phyloP scores from a whole-genome alignment of 1,140 invertebrate species.

The Phthorimaea operculella region DNA sequence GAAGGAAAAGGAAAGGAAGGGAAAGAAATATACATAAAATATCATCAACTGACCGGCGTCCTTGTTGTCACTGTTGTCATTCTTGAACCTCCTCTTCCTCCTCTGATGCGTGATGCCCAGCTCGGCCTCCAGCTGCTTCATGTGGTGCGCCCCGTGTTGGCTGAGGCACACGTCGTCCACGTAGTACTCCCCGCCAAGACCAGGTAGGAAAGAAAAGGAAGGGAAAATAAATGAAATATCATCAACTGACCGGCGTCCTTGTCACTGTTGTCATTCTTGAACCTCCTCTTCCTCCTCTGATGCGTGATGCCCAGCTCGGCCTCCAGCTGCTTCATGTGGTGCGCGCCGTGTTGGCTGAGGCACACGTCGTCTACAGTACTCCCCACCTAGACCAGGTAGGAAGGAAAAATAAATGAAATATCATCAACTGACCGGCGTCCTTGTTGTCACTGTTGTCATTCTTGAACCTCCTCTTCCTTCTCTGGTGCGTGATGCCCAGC shows the following conservation, averaged over 20 bases:
- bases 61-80: too few relatives aligned
- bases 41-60: too few relatives aligned
- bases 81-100: slow-evolving; percentile 52
- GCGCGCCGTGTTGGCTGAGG: slow-evolving; percentile 48
- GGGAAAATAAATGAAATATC: too few relatives aligned
- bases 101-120: slow-evolving; percentile 54
- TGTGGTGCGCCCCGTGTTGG: slow-evolving; percentile 50
- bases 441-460: too few relatives aligned
- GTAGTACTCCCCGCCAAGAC: slow-evolving; percentile 72
- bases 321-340: slow-evolving; percentile 58
- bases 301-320: slow-evolving; percentile 57
- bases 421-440: too few relatives aligned
- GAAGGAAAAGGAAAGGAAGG: too few relatives aligned
- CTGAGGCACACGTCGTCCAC: slow-evolving; percentile 79
- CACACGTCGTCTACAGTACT: slow-evolving; percentile 85
- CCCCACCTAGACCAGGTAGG: slow-evolving; percentile 55
- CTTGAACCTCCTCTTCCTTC: slow-evolving; percentile 53
- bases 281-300: slow-evolving; percentile 45
- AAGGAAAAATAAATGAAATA: too few relatives aligned
- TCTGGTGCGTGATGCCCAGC: slow-evolving; percentile 52
- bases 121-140: slow-evolving; percentile 58
- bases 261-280: slow-evolving; percentile 57
- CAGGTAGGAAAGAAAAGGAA: too few relatives aligned
- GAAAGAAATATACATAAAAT: too few relatives aligned
- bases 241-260: too few relatives aligned